Conservation (phyloP, 2,113 vertebrate genomes). For the Micronycteris hirsuta region DNA sequence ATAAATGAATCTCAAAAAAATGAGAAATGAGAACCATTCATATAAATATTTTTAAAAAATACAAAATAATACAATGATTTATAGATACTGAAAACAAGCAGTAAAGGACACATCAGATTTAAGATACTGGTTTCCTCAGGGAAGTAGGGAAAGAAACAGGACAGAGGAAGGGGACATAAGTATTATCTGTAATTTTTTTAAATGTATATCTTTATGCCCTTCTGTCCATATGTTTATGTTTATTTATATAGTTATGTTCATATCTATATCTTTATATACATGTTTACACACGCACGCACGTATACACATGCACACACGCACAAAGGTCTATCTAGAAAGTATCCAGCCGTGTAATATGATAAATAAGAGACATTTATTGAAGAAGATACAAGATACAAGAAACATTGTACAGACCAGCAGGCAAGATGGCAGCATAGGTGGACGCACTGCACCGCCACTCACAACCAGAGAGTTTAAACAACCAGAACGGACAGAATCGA, state of each 20-base stretch:
- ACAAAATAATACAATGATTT: not conserved
- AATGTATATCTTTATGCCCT: not conserved
- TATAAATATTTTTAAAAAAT: not conserved
- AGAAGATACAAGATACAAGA: no score
- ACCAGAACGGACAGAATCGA: no score
- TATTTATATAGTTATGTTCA: not conserved
- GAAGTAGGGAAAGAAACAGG: not conserved
- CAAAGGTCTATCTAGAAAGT: no score
- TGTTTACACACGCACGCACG: no score
- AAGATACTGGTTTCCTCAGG: not conserved
- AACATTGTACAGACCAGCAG: no score
- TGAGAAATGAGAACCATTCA: not conserved
- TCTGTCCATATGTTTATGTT: not conserved
- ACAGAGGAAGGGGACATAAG: not conserved
- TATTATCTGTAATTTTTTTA: not conserved
- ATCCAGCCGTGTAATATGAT: no score
- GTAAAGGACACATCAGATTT: not conserved
- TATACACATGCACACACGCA: not conserved
- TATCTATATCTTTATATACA: no score
- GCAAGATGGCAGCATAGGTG: no score
- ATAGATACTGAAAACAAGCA: not conserved
- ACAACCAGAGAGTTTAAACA: no score
- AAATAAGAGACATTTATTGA: no score
- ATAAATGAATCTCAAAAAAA: slow-evolving; percentile 12
- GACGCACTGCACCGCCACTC: no score